A percentile compares a stretch with the other conserved stretches of the same genome.
phyloP scores from a whole-genome alignment of 2,888 invertebrate genomes.

The Pheosia tremula region DNA sequence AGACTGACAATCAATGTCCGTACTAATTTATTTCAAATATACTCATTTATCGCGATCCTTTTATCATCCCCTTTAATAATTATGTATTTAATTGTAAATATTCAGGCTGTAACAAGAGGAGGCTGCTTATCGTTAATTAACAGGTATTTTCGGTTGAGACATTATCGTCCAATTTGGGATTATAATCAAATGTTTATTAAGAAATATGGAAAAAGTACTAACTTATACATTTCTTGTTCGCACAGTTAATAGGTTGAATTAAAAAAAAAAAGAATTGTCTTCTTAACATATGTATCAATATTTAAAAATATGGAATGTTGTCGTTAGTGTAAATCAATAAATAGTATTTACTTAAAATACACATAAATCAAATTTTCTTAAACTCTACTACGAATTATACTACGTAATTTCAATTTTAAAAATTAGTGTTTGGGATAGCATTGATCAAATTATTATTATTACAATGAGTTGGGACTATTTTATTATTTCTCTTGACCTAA shows the following conservation, averaged over 20 bases:
- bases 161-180: slow-evolving; percentile 34
- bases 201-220: slow-evolving; percentile 22
- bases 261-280: neutral
- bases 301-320: neutral
- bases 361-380: too few relatives aligned
- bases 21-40: slow-evolving; percentile 28
- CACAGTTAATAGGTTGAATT: too few relatives aligned
- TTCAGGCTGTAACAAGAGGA: slow-evolving; percentile 18
- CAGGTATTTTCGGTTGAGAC: slow-evolving; percentile 38
- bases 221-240: neutral
- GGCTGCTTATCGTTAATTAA: slow-evolving; percentile 38
- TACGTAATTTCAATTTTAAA: too few relatives aligned
- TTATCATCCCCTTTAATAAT: slow-evolving; percentile 25
- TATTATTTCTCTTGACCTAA: too few relatives aligned
- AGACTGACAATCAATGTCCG: neutral
- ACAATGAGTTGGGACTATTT: too few relatives aligned
- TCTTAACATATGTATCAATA: neutral
- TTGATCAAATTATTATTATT: too few relatives aligned
- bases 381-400: neutral
- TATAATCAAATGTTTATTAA: slow-evolving; percentile 32
- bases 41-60: slow-evolving; percentile 24
- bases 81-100: slow-evolving; percentile 36
- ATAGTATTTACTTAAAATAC: too few relatives aligned
- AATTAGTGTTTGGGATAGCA: too few relatives aligned
- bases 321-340: neutral